Evolutionary conservation across 2,797 vertebrate genomes (phyloP).

Genomic region (Parotocinclus haroldoi): DNA sequence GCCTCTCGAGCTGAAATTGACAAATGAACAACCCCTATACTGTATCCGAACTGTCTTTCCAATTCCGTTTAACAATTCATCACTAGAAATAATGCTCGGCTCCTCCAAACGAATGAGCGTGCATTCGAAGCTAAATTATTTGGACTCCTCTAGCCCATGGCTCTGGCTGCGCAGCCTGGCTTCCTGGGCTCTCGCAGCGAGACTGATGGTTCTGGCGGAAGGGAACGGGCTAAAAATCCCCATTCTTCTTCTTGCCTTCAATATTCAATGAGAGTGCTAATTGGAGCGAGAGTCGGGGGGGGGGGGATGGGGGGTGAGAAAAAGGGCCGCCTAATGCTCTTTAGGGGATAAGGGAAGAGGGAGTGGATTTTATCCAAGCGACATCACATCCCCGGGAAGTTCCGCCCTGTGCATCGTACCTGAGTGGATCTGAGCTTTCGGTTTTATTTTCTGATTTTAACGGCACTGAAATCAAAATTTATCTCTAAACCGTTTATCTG

Average conservation of each 20-base stretch:
- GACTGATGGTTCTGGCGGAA: constrained; percentile 70
- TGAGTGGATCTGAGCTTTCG: constrained; percentile 68
- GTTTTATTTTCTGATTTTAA: constrained; percentile 68
- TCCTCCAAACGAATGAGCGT: constrained; percentile 28
- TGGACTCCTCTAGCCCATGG: constrained; percentile 72
- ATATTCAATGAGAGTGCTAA: constrained; percentile 79
- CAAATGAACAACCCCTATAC: constrained; percentile 21
- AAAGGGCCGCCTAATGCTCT: constrained; percentile 47
- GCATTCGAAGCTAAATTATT: constrained; percentile 74
- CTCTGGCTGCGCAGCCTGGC: constrained; percentile 68
- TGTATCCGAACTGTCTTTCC: constrained; percentile 24
- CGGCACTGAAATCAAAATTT: too few species aligned
- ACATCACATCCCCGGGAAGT: constrained; percentile 74
- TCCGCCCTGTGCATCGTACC: constrained; percentile 70
- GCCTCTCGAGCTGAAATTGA: constrained; percentile 15
- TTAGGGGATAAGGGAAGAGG: constrained; percentile 41
- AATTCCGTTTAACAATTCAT: constrained; percentile 1
- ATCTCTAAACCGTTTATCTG: too few species aligned
- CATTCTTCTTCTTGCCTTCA: constrained; percentile 78
- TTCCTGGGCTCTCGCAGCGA: constrained; percentile 67
- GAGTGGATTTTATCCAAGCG: constrained; percentile 64
- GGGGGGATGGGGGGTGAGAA: constrained; percentile 61
- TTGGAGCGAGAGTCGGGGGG: constrained; percentile 67
- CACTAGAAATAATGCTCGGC: constrained; percentile 19
- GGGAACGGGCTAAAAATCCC: constrained; percentile 73